Conservation (phyloP, 2,888 invertebrate genomes). For the Leucophenga montana region DNA sequence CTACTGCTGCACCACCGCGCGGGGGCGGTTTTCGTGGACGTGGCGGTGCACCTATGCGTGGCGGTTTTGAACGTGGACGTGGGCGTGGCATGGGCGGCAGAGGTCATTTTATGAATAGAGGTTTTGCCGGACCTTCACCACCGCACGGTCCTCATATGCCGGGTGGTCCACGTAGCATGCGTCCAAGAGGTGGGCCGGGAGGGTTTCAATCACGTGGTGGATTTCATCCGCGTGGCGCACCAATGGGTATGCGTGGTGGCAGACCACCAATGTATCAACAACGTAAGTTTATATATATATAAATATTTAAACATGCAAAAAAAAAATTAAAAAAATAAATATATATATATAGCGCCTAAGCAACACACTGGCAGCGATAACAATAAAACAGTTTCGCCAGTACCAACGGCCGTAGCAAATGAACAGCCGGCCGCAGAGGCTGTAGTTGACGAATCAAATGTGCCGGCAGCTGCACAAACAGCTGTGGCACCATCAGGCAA, state of each 20-base stretch:
- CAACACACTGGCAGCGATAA: slow-evolving; percentile 71
- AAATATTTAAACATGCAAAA: slow-evolving; percentile 7
- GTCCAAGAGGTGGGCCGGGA: slow-evolving; percentile 66
- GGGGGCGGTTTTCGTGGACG: slow-evolving; percentile 70
- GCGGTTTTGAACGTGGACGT: slow-evolving; percentile 71
- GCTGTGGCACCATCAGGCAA: slow-evolving; percentile 39
- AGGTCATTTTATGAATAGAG: slow-evolving; percentile 71
- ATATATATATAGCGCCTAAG: slow-evolving; percentile 64
- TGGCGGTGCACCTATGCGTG: slow-evolving; percentile 68
- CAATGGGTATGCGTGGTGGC: slow-evolving; percentile 70
- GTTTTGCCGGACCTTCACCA: slow-evolving; percentile 67
- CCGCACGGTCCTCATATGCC: slow-evolving; percentile 64
- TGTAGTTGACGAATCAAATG: slow-evolving; percentile 37
- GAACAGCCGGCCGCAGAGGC: slow-evolving; percentile 47
- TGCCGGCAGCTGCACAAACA: slow-evolving; percentile 38
- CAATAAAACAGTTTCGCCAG: slow-evolving; percentile 70
- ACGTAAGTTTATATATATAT: slow-evolving; percentile 62
- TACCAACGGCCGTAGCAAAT: slow-evolving; percentile 58
- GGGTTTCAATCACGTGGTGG: slow-evolving; percentile 67
- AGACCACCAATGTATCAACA: slow-evolving; percentile 71
- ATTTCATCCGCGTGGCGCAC: slow-evolving; percentile 67
- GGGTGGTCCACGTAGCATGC: slow-evolving; percentile 67
- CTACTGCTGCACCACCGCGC: slow-evolving; percentile 66
- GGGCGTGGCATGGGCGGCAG: slow-evolving; percentile 72
- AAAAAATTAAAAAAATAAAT: slow-evolving; percentile 16